A percentile compares a stretch with the other conserved stretches of the same genome.
phyloP scores from a whole-genome alignment of 2,113 vertebrate genomes.

The Lota lota region DNA sequence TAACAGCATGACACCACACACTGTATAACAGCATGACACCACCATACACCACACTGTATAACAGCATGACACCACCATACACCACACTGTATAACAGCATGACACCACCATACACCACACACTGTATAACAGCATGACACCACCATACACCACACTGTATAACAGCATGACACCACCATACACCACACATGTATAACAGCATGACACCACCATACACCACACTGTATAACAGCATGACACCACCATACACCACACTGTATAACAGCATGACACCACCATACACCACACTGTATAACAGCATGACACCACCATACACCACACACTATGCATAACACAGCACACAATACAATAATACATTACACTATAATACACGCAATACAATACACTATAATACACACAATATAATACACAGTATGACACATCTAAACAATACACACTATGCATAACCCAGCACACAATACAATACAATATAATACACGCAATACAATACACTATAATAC shows the following conservation, averaged over 20 bases:
- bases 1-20: no score
- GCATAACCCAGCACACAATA: background rate
- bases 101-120: background rate
- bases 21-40: no score
- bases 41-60: no score
- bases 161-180: no score
- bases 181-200: no score
- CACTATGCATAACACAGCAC: background rate
- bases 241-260: no score
- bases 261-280: no score
- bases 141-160: background rate
- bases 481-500: no score
- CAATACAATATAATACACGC: background rate
- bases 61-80: background rate
- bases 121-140: background rate
- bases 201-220: background rate
- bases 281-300: no score
- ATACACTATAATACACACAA: background rate
- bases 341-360: background rate
- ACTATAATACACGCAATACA: background rate
- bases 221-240: background rate
- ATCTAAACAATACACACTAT: background rate
- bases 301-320: no score
- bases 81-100: background rate
- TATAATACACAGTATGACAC: no score